Conservation (phyloP, 2,797 vertebrate species). For the Notolepis coatsorum region DNA sequence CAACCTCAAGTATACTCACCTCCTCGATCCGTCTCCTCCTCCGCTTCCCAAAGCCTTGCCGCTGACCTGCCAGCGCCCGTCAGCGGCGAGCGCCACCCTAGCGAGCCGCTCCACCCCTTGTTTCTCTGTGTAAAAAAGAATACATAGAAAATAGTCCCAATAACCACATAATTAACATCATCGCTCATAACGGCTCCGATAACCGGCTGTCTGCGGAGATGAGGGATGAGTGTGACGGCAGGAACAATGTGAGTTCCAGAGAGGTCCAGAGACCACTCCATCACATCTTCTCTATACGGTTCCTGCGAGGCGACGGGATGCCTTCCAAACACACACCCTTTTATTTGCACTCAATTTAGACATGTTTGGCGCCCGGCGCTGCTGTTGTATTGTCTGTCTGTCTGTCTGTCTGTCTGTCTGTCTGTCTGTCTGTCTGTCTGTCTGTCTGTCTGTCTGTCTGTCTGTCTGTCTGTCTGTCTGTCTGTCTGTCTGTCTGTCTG, state of each 20-base stretch:
- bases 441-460: constrained; percentile 16
- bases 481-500: neutral
- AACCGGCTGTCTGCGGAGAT: constrained; percentile 62
- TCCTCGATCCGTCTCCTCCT: constrained; percentile 74
- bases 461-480: constrained; percentile 10
- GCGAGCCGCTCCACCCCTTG: constrained; percentile 75
- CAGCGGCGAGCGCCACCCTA: constrained; percentile 55
- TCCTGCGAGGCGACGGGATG: constrained; percentile 64
- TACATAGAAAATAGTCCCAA: constrained; percentile 76
- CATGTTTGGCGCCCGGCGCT: constrained; percentile 40
- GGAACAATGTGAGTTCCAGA: too few species aligned
- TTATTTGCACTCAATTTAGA: constrained; percentile 68
- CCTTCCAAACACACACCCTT: constrained; percentile 60
- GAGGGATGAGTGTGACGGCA: too few species aligned
- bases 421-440: neutral
- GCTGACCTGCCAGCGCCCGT: constrained; percentile 69
- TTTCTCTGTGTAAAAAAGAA: constrained; percentile 73
- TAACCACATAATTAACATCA: constrained; percentile 81
- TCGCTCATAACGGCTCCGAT: constrained; percentile 76
- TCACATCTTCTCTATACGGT: constrained; percentile 68
- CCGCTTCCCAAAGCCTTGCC: constrained; percentile 71
- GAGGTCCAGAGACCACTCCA: constrained; percentile 71
- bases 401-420: neutral
- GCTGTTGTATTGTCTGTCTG: constrained; percentile 20
- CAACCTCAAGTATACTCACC: constrained; percentile 69